Base-by-base conservation (phyloP, 2,888 invertebrate genomes). In the Tinea semifulvella region DNA sequence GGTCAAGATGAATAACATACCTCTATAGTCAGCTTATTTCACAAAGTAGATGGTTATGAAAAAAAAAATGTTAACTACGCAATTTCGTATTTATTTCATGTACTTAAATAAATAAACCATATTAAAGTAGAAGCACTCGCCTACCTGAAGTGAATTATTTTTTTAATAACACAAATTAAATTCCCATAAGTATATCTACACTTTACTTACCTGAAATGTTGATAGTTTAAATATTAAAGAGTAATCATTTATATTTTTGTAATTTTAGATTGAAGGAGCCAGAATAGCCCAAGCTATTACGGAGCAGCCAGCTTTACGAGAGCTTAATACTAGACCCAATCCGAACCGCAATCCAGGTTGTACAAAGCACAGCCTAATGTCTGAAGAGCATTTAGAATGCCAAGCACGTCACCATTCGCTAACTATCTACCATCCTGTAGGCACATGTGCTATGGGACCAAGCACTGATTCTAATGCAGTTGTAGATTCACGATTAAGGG, bases 361-460 rank as follows among this genome's bases (percentile, higher is more conserved):
- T 55, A 70, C 77, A 1, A 48, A 84, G 3, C 72, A 85, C 39
- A 73, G 80, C 39, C 85, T 88, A 46, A 79, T 87, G 52, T 89
- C 89, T 0, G 88, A 91, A 52, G 88, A 87, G 42, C 94, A 91
- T 58, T 85, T 91, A 83, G 88, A 85, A 47, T 94, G 94, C 53
- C 84, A 88, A 55, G 89, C 88, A 0, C 74, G 88, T 43, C 88
- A 89, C 54, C 90, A 91, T 63, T 86, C 91, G 0, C 74, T 90
- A 57, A 92, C 92, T 0, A 90, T 92, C 51, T 92, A 91, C 63
- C 92, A 93, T 64, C 92, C 91, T 0, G 87, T 87, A 1, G 90
- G 92, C 6, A 92, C 92, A 0, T 89, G 89, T 49, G 91, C 91
- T 60, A 92, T 93, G 92, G 91, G 90, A 0, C 88, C 89, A 0